Conservation (phyloP, 2,888 invertebrate species). For the Bellardia bayeri region DNA sequence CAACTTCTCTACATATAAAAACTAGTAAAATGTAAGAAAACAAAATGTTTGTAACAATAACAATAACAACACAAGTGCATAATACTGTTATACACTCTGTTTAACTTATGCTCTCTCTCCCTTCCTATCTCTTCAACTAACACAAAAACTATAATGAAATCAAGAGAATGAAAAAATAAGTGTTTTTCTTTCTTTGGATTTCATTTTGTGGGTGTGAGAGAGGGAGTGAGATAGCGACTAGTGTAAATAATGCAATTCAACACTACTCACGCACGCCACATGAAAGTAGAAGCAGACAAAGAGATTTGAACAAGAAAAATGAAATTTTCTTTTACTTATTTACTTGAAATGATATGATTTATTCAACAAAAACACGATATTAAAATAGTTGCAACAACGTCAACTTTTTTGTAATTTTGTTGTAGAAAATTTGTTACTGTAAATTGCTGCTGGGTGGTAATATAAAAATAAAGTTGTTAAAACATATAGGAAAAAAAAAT, state of each 20-base stretch:
- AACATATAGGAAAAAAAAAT: not conserved
- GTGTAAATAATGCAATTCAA: not conserved
- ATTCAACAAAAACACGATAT: slow-evolving; percentile 59
- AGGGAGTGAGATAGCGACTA: not conserved
- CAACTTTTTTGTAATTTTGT: not conserved
- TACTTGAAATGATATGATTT: slow-evolving; percentile 63
- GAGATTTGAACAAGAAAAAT: not conserved
- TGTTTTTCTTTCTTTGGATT: no score
- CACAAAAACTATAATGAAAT: slow-evolving; percentile 2
- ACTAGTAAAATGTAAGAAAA: not conserved
- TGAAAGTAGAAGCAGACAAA: not conserved
- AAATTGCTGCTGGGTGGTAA: slow-evolving; percentile 24
- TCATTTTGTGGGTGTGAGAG: no score
- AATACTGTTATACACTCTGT: not conserved
- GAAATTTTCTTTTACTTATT: slow-evolving; percentile 9
- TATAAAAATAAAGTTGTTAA: slow-evolving; percentile 17
- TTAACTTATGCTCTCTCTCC: not conserved
- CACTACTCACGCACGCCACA: not conserved
- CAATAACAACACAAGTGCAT: slow-evolving; percentile 4
- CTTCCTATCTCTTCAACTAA: not conserved
- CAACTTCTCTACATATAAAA: not conserved
- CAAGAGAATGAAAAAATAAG: not conserved
- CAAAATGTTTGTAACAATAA: slow-evolving; percentile 5
- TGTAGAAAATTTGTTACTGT: slow-evolving; percentile 17
- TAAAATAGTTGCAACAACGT: not conserved